Evolutionary conservation across 2,888 invertebrate species (phyloP), one percentile per base, ranked within the genome.

Genomic region (Hypercompe scribonia): DNA sequence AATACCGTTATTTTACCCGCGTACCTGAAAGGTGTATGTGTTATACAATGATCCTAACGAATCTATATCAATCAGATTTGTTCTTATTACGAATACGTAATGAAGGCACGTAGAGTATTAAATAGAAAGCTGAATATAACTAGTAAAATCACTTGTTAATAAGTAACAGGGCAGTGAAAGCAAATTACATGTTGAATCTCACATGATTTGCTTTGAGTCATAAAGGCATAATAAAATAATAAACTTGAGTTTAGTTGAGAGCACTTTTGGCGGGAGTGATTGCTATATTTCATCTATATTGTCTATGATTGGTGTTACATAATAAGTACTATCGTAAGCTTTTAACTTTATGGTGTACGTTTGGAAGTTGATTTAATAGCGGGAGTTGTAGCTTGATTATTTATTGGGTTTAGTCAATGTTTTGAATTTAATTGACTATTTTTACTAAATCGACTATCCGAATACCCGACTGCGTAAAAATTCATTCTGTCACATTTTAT

Each of bases 121-220:
- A 92, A 92, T 93, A 93, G 93, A 94, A 94, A 94, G 94, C 93
- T 68, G 78, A 88, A 91, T 92, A 90, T 91, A 93, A 91, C 90
- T 90, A 89, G 87, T 89, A 90, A 90, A 92, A 92, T 90, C 88
- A 89, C 80, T 89, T 83, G 86, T 85, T 77, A 54, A 54, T 54
- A 54, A 54, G 50, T n/a, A 86, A 84, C 84, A 91, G 93, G 92
- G 93, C 77, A 91, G 94, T 93, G 93, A 94, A 93, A 94, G 94
- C 93, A 91, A 92, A 91, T 91, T 89, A 90, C 88, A 86, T 84
- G 88, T 86, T 88, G 81, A 77, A 85, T 85, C 89, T 90, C 90
- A 88, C 84, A 88, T 86, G 87, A 83, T 86, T 87, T 84, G 88
- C 90, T 89, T 86, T 86, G 80, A 82, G 81, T 82, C 84, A 87